Percentiles rank a stretch among this genome's conserved stretches.
Evolutionary conservation across 2,797 vertebrate species (phyloP).

Genomic region (Bradypus variegatus): DNA sequence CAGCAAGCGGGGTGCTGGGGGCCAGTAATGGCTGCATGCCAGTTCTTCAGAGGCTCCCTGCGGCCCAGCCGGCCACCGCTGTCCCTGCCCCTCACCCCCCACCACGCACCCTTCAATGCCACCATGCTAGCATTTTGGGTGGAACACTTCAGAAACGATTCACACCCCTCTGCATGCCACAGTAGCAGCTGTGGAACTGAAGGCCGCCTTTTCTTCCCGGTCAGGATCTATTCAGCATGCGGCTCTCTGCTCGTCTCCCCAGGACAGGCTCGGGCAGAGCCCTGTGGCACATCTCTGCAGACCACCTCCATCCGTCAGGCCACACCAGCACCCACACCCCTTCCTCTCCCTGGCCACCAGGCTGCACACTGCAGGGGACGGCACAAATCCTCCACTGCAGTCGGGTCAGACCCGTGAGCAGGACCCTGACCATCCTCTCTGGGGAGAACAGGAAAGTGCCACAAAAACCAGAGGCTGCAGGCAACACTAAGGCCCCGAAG

Average conservation of each 20-base stretch:
- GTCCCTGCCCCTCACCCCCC: fast-evolving
- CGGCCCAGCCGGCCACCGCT: too few species aligned
- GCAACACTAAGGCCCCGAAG: not conserved
- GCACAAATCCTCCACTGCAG: not conserved
- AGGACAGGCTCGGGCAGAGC: not conserved
- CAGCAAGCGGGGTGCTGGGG: not conserved
- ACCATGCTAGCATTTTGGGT: not conserved
- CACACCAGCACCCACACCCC: not conserved
- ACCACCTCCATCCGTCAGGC: not conserved
- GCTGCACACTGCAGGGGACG: not conserved
- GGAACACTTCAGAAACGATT: not conserved
- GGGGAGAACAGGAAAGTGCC: not conserved
- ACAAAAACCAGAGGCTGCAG: not conserved
- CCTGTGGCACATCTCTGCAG: fast-evolving
- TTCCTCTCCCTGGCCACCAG: not conserved
- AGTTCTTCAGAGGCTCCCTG: too few species aligned
- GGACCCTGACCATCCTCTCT: not conserved
- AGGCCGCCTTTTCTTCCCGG: not conserved
- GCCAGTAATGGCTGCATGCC: fast-evolving
- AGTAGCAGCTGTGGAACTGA: not conserved
- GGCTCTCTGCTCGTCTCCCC: fast-evolving
- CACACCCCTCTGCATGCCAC: not conserved
- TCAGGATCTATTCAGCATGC: too few species aligned
- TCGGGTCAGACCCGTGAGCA: not conserved
- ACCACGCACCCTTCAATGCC: fast-evolving